Base-by-base conservation (phyloP, 30 jellyfish, hydroid and myxozoan species). In the Catostylus mosaicus region DNA sequence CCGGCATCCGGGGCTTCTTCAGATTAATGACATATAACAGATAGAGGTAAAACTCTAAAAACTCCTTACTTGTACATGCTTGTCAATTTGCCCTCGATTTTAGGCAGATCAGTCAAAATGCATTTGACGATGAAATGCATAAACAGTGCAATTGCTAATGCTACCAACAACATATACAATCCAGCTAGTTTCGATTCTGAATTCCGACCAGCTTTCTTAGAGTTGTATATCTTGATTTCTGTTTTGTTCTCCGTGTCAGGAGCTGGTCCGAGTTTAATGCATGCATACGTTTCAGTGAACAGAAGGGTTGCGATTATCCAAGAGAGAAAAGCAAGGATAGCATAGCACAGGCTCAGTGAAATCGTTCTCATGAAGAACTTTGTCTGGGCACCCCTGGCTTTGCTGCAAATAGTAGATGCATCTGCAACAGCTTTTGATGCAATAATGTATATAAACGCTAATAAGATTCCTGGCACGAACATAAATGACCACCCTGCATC, bases 191-290 rank as follows among this genome's bases (percentile, higher is more conserved):
- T 67, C 16, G 79, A 67, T 36, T 10, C 43, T 33, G 79, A 6
- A 7, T 33, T 43, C 57, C 16, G 16, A 12, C 11, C 22, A 5
- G 18, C 79, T 67, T 67, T 67, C 63, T 67, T 67, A 16, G 79
- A 14, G 1, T 33, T 33, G 79, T 67, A 67, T 26, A 59, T 24
- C 33, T n/a, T 26, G 71, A 59, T n/a, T 59, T 16, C 26, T 19
- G 57, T 43, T 36, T 32, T 20, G 62, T 43, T 67, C 62, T 37
- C 16, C 23, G 79, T 67, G 31, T 34, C 27, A 10, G 43, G 79
- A 18, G 37, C 1, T 18, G 86, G 86, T 56, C 86, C 86, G 29
- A 75, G 40, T 24, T 75, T 75, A 19, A 51, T 75, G 86, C 86
- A 75, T 10, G 73, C 63, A 37, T 50, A 75, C 1, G 86, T 54